Percentiles rank a stretch among this genome's conserved stretches.
These are phyloP conservation scores for Meteorus colon DNA, from an alignment of 2,888 invertebrate species.

Conservation along the genomic window DNA sequence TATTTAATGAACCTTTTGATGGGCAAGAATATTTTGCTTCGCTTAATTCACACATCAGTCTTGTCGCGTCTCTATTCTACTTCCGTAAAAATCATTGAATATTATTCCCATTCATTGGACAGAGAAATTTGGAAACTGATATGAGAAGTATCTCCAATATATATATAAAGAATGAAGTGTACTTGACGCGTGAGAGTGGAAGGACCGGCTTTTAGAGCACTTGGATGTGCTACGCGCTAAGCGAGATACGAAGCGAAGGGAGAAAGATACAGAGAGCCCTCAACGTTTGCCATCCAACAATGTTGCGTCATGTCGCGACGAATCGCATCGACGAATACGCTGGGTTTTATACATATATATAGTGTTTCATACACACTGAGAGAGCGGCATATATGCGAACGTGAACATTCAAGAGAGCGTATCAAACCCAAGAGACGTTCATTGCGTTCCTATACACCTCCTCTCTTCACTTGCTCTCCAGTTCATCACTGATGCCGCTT, in stretches of 20 bases:
- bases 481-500: not conserved
- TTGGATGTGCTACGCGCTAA: slow-evolving; percentile 55
- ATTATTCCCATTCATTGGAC: not conserved
- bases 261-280: slow-evolving; percentile 16
- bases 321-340: slow-evolving; percentile 5
- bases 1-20: no score
- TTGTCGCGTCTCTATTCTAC: no score
- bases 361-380: slow-evolving; percentile 26
- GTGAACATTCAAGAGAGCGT: slow-evolving; percentile 47
- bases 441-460: not conserved
- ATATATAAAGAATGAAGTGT: slow-evolving; percentile 31
- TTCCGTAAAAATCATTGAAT: no score
- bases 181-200: slow-evolving; percentile 49
- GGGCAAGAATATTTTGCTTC: no score
- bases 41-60: no score
- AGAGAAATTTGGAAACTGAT: not conserved
- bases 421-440: slow-evolving; percentile 46
- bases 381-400: slow-evolving; percentile 47
- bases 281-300: not conserved
- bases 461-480: slow-evolving; percentile 10
- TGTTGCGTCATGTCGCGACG: slow-evolving; percentile 7
- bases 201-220: slow-evolving; percentile 69
- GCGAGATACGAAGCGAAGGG: slow-evolving; percentile 15
- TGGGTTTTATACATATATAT: not conserved
- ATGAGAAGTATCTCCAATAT: not conserved